Base-by-base conservation (phyloP, 2,888 invertebrate genomes). In the Tridacna crocea region DNA sequence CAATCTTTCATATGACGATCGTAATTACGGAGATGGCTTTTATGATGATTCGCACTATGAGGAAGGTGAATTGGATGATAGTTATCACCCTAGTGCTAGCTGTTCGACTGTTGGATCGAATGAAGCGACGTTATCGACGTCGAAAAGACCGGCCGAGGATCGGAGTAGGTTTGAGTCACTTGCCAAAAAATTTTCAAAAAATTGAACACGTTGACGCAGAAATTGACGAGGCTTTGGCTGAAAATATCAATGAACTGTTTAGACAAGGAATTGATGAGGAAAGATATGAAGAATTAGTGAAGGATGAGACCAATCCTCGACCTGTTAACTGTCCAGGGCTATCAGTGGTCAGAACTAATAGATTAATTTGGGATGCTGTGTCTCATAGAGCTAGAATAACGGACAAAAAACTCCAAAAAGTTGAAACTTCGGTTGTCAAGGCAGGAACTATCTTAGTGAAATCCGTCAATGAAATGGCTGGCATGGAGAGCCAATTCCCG, bases 201-300 rank as follows among this genome's bases (percentile, higher is more conserved):
- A 63, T 63, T 22, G 24, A 63, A 15, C 63, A 63, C n/a, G 24
- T 63, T 63, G 68, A 68, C 27, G 46, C 6, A 2, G 48, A 47
- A 24, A 70, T 48, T n/a, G 70, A 70, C 15, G 47, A 46, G n/a
- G 48, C 48, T 24, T 70, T 48, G 70, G 48, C 48, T 4, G 48
- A 46, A 24, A 70, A 70, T 22, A 48, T 70, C 24, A 70, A 46
- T 70, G 70, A 70, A 12, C 8, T 70, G 24, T 47, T 70, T 24
- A 70, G 70, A 46, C 47, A 70, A n/a, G 70, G 70, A 17, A 70
- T 70, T 15, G 70, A 48, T 19, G 70, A 70, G 22, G 70, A 46
- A 24, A 27, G 48, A n/a, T 70, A 47, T 48, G 48, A 48, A 12
- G 70, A 70, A 48, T 22, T 48, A 47, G 48, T 70, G 11, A 70